Evolutionary conservation across 2,888 invertebrate species (phyloP).

Genomic region (Calameuta filiformis): DNA sequence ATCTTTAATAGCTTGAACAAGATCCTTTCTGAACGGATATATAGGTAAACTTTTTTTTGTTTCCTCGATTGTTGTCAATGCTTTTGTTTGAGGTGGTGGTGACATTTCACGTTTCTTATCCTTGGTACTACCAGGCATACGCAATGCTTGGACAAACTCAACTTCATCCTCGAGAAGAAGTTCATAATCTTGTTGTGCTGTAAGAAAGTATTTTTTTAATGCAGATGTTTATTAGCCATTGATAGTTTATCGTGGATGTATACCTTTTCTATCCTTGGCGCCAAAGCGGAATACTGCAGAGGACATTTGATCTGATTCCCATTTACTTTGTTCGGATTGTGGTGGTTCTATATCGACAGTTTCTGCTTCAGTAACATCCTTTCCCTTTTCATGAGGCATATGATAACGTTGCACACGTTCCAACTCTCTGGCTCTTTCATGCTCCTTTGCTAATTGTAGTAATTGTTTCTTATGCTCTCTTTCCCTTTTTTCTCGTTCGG

Average conservation of each 20-base stretch:
- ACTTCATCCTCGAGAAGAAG: constrained; percentile 95
- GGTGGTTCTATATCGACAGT: constrained; percentile 72
- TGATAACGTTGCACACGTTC: constrained; percentile 94
- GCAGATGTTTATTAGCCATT: background rate
- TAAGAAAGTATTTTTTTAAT: constrained; percentile 22
- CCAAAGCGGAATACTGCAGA: constrained; percentile 94
- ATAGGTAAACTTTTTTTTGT: constrained; percentile 94
- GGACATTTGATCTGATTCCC: constrained; percentile 97
- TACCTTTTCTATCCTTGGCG: constrained; percentile 80
- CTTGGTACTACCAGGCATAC: constrained; percentile 77
- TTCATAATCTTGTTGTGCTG: constrained; percentile 86
- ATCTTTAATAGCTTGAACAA: constrained; percentile 90
- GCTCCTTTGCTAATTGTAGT: constrained; percentile 91
- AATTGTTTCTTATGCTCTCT: constrained; percentile 92
- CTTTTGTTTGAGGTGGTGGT: constrained; percentile 62
- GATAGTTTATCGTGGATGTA: constrained; percentile 44
- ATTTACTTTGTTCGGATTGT: constrained; percentile 89
- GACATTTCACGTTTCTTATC: constrained; percentile 49
- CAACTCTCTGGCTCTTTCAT: constrained; percentile 92
- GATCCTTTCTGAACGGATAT: constrained; percentile 88
- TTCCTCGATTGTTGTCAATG: constrained; percentile 77
- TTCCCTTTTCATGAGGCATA: constrained; percentile 91
- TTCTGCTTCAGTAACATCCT: constrained; percentile 89
- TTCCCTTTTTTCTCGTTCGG: constrained; percentile 85
- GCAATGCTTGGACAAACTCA: constrained; percentile 93